Conservation (phyloP, 2,113 vertebrate genomes). For the Scopus umbretta region DNA sequence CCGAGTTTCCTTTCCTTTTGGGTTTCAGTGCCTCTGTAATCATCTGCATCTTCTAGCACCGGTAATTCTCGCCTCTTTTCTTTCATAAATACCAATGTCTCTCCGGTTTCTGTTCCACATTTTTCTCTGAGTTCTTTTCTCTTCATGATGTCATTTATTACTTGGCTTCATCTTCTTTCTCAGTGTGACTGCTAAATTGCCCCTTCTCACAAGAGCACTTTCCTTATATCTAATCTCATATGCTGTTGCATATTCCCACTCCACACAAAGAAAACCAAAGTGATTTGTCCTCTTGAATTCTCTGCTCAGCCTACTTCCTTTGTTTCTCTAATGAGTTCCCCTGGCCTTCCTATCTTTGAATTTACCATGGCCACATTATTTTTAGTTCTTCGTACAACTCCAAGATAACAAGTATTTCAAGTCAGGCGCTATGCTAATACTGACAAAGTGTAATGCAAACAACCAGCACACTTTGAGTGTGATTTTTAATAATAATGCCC, state of each 20-base stretch:
- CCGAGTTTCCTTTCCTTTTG: not conserved
- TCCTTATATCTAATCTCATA: not conserved
- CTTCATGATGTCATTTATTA: not conserved
- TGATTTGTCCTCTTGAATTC: not conserved
- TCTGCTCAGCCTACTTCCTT: not conserved
- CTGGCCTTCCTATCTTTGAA: not conserved
- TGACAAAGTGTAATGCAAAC: not conserved
- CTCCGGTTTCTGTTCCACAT: not conserved
- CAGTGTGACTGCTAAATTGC: not conserved
- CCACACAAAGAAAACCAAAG: not conserved
- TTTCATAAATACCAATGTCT: not conserved
- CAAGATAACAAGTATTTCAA: not conserved
- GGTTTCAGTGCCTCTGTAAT: not conserved
- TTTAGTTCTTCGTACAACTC: not conserved
- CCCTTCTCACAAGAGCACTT: not conserved
- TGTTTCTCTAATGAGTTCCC: not conserved
- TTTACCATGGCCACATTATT: not conserved
- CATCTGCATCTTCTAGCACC: not conserved
- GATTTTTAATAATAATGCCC: not conserved
- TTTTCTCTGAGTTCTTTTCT: not conserved
- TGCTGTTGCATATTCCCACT: not conserved
- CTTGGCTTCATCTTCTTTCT: not conserved
- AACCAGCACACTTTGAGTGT: not conserved
- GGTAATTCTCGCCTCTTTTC: not conserved
- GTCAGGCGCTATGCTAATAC: not conserved